These are phyloP conservation scores for Cyprinus carpio DNA, from an alignment of 2,113 vertebrate species.

Conservation along the genomic window DNA sequence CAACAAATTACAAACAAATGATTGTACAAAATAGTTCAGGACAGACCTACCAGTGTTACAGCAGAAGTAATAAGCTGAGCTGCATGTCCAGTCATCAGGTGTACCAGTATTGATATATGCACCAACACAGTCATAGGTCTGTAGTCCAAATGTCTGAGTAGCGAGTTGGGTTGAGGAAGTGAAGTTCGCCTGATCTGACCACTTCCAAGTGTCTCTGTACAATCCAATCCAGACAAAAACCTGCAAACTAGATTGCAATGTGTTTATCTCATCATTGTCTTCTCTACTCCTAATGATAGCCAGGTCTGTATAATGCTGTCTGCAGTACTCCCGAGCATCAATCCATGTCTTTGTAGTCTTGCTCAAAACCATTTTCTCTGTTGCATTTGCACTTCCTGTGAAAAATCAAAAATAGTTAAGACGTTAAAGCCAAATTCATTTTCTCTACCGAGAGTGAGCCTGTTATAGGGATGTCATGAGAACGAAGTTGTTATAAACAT, in stretches of 20 bases:
- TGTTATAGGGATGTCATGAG: background rate
- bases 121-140: accelerated
- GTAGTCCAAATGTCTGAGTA: accelerated
- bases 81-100: accelerated
- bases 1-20: background rate
- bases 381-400: background rate
- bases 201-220: background rate
- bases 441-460: background rate
- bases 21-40: background rate
- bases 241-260: too few species aligned
- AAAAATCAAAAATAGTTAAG: background rate
- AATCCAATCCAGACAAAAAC: background rate
- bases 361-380: background rate
- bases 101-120: accelerated
- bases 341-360: background rate
- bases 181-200: background rate
- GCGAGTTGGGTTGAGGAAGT: background rate
- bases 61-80: background rate
- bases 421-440: background rate
- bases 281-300: background rate
- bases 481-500: background rate
- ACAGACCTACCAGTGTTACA: background rate
- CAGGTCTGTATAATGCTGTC: background rate
- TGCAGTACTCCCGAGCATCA: conserved; percentile 9
- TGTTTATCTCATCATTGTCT: background rate